These are phyloP conservation scores for Corythoichthys intestinalis DNA, from an alignment of 2,113 vertebrate species.

Conservation along the genomic window DNA sequence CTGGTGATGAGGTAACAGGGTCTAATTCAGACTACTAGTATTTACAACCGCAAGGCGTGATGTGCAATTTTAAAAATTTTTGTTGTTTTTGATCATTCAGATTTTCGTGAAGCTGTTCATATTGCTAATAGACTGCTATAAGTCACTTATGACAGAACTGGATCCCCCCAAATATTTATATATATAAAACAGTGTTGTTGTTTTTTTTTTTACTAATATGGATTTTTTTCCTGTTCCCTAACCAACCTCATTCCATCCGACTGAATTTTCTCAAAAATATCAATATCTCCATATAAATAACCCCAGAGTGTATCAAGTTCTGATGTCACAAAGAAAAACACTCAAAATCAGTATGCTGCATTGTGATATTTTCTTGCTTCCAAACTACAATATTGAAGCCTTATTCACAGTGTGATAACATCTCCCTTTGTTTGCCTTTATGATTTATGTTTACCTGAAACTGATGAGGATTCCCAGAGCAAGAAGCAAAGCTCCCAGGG, in stretches of 20 bases:
- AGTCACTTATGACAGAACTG: too few relatives aligned
- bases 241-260: neutral
- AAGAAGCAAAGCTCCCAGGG: slow-evolving; percentile 81
- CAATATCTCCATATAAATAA: neutral
- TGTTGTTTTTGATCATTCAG: too few relatives aligned
- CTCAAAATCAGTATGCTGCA: neutral
- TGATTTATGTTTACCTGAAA: slow-evolving; percentile 77
- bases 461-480: slow-evolving; percentile 83
- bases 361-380: neutral
- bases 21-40: neutral
- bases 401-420: too few relatives aligned
- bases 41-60: neutral
- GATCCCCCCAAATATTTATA: too few relatives aligned
- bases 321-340: neutral
- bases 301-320: neutral
- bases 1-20: slow-evolving; percentile 59
- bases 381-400: neutral
- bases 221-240: neutral
- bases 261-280: neutral
- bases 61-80: too few relatives aligned
- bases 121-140: too few relatives aligned
- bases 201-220: neutral
- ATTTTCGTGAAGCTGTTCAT: too few relatives aligned
- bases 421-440: too few relatives aligned
- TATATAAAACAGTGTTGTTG: neutral